phyloP scores from a whole-genome alignment of 2,797 vertebrate genomes.

The Carcharodon carcharias region DNA sequence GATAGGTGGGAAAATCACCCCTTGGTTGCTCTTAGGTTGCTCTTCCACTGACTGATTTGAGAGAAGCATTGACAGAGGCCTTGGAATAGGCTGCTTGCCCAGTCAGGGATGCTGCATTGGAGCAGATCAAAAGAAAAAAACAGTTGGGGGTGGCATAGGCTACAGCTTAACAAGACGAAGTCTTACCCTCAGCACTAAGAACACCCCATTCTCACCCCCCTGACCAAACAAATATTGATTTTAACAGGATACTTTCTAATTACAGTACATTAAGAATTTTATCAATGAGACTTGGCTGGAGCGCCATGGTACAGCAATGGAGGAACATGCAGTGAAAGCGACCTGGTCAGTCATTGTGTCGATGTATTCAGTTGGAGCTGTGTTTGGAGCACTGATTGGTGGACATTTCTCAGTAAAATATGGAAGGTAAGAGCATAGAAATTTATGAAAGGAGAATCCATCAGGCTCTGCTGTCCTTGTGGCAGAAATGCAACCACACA shows the following conservation, averaged over 20 bases:
- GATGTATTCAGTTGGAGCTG: slow-evolving; percentile 57
- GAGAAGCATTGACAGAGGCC: not conserved
- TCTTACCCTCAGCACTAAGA: not conserved
- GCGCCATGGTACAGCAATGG: not conserved
- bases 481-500: not conserved
- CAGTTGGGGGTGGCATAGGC: not conserved
- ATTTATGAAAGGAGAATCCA: not conserved
- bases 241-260: not conserved
- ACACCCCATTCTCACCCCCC: not conserved
- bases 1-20: not conserved
- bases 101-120: not conserved
- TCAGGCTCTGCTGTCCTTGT: not conserved
- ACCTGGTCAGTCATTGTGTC: slow-evolving; percentile 66
- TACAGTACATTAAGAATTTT: slow-evolving; percentile 30
- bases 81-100: not conserved
- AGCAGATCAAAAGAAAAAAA: not conserved
- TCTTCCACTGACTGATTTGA: not conserved
- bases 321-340: slow-evolving; percentile 50
- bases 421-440: slow-evolving; percentile 52
- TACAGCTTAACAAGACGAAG: not conserved
- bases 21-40: not conserved
- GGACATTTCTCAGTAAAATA: slow-evolving; percentile 42
- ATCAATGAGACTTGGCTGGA: slow-evolving; percentile 33
- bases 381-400: slow-evolving; percentile 51
- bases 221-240: not conserved